Percentiles rank a stretch among this genome's conserved stretches.
Evolutionary conservation across 2,888 invertebrate species (phyloP).

Genomic region (Caenorhabditis japonica): DNA sequence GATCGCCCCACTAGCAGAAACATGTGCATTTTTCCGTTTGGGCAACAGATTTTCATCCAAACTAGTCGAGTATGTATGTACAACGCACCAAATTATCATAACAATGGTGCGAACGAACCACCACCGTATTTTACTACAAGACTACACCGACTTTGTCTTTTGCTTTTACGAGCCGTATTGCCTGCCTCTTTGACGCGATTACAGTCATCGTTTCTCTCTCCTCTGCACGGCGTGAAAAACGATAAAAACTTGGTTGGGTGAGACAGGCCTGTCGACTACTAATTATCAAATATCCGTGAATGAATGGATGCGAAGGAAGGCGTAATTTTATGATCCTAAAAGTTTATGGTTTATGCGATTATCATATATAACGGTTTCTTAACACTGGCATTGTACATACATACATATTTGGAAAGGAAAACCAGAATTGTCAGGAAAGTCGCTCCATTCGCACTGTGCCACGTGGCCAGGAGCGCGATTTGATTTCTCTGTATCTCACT

Average conservation of each 20-base stretch:
- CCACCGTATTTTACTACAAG: constrained; percentile 51
- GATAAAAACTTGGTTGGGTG: constrained; percentile 5
- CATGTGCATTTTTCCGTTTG: too few species aligned
- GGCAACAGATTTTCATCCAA: too few species aligned
- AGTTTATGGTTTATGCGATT: constrained; percentile 14
- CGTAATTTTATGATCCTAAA: constrained; percentile 12
- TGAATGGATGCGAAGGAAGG: too few species aligned
- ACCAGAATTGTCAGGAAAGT: too few species aligned
- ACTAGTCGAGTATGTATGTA: too few species aligned
- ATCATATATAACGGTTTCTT: too few species aligned
- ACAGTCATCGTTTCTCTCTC: not conserved
- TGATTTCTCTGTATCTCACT: too few species aligned
- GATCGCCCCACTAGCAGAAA: too few species aligned
- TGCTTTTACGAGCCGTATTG: constrained; percentile 31
- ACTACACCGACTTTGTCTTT: not conserved
- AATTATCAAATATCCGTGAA: constrained; percentile 13
- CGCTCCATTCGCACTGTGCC: too few species aligned
- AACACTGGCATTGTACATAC: too few species aligned
- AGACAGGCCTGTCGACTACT: not conserved
- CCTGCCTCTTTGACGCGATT: constrained; percentile 1
- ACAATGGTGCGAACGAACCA: constrained; percentile 32
- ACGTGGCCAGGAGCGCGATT: too few species aligned
- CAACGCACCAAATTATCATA: constrained; percentile 55
- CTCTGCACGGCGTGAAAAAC: constrained; percentile 5
- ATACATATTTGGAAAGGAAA: too few species aligned